Evolutionary conservation across 2,113 vertebrate genomes (phyloP), one percentile per base, ranked within the genome.

Genomic region (Callopanchax toddi): DNA sequence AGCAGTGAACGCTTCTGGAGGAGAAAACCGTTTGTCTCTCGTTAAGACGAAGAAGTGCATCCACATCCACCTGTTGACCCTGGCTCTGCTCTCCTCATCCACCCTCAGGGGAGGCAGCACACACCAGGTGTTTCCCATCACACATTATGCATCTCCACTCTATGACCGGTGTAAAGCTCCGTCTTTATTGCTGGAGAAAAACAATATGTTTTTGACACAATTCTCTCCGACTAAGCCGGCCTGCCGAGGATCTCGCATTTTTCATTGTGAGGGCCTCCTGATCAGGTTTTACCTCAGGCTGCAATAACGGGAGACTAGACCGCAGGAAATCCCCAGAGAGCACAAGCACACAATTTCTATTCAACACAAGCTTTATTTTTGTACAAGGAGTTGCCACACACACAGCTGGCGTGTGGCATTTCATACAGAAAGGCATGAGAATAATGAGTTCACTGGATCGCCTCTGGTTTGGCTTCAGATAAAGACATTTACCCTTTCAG

Each of bases 321-420:
- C 70, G 44, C 82, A 88, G 84, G 86, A 87, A 89, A 89, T 89
- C 85, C 73, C 62, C 12, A 15, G 67, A 64, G 69, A 81, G 75
- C 78, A 60, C 22, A 49, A 82, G 74, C 84, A 74, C 83, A 86
- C 84, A 81, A 76, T 69, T 70, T n/a, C 55, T 45, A 75, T 83
- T 84, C 83, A 82, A 37, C 52, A 18, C 48, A 67, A 48, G 81
- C 74, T 82, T 75, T 87, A 74, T 79, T 84, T 79, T 80, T 80
- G 45, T 65, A 67, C 57, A 25, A 76, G 48, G 46, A 44, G 25
- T 2, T 67, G 48, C 63, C 79, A 73, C 51, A 43, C 55, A 67
- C 58, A 71, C 74, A 71, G 46, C 44, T 20, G 20, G 5, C 54
- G 3, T 61, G 70, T 61, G 63, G 77, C 70, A 59, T 76, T 21